Percentiles rank a stretch among this genome's conserved stretches.
Evolutionary conservation across 37 sponge, comb jelly and placozoan genomes (phyloP).

Genomic region (Spongia lamella): DNA sequence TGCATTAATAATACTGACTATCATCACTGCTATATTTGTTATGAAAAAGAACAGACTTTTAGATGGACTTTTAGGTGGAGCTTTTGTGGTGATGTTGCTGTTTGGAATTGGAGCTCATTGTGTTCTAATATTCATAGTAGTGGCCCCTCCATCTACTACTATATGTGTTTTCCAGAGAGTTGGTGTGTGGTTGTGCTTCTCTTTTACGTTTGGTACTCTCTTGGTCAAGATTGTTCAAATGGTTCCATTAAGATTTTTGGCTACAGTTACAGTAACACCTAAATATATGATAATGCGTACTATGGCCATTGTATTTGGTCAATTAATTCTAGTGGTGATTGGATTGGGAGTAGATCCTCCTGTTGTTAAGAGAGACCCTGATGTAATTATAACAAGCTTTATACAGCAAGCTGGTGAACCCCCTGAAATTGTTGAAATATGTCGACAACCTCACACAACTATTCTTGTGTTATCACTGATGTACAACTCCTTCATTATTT

Average conservation of each 20-base stretch:
- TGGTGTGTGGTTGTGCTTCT: constrained; percentile 61
- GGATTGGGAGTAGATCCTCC: constrained; percentile 30
- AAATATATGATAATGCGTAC: constrained; percentile 65
- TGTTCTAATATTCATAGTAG: constrained; percentile 41
- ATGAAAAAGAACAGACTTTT: constrained; percentile 56
- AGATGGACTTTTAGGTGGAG: constrained; percentile 79
- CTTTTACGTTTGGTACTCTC: constrained; percentile 74
- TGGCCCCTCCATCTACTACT: constrained; percentile 34
- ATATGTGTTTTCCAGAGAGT: constrained; percentile 63
- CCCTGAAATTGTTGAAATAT: constrained; percentile 52
- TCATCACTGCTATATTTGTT: constrained; percentile 28
- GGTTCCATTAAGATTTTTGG: no score
- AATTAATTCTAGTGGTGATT: constrained; percentile 32
- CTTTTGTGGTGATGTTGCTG: constrained; percentile 61
- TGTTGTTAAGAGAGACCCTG: background rate
- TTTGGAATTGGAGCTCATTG: constrained; percentile 62
- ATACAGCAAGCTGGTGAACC: background rate
- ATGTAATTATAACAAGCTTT: background rate
- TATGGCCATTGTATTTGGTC: constrained; percentile 34
- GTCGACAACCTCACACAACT: constrained; percentile 9
- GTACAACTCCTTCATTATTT: constrained; percentile 56
- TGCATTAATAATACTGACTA: constrained; percentile 38
- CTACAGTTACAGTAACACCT: constrained; percentile 17
- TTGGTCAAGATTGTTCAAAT: constrained; percentile 76
- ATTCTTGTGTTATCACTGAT: constrained; percentile 33